Percentiles rank a stretch among this genome's conserved stretches.
These are phyloP conservation scores for Pithecia hirsuta DNA, from an alignment of 2,797 vertebrate species.

Conservation along the genomic window DNA sequence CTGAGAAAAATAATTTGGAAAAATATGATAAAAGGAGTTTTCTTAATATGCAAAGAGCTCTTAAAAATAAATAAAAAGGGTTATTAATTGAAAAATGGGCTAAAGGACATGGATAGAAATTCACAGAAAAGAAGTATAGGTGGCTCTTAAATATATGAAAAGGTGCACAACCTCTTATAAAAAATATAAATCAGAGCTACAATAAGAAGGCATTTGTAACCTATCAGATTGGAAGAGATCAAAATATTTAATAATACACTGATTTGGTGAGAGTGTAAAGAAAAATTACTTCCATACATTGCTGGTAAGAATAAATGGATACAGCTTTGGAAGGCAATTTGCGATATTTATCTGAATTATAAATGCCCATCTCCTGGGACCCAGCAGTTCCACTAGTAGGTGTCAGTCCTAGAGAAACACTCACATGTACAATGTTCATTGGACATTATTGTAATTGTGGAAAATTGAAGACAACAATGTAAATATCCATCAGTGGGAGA, in stretches of 20 bases:
- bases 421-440: neutral
- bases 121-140: neutral
- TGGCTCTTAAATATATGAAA: neutral
- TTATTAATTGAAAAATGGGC: slow-evolving; percentile 7
- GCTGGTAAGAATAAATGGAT: neutral
- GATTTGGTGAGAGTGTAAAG: neutral
- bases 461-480: neutral
- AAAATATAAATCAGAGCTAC: neutral
- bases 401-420: neutral
- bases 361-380: neutral
- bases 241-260: neutral
- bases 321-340: neutral
- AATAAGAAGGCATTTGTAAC: neutral
- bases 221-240: neutral
- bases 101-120: neutral
- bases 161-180: neutral
- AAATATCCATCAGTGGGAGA: neutral
- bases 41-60: slow-evolving; percentile 24
- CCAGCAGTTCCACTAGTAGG: neutral
- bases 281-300: neutral
- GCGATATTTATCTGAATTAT: neutral
- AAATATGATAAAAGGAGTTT: neutral
- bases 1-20: neutral
- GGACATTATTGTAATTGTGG: neutral
- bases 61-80: slow-evolving; percentile 38